Percentiles rank a stretch among this genome's conserved stretches.
Conservation (phyloP, 2,797 vertebrate species). For the Lepilemur ruficaudatus region DNA sequence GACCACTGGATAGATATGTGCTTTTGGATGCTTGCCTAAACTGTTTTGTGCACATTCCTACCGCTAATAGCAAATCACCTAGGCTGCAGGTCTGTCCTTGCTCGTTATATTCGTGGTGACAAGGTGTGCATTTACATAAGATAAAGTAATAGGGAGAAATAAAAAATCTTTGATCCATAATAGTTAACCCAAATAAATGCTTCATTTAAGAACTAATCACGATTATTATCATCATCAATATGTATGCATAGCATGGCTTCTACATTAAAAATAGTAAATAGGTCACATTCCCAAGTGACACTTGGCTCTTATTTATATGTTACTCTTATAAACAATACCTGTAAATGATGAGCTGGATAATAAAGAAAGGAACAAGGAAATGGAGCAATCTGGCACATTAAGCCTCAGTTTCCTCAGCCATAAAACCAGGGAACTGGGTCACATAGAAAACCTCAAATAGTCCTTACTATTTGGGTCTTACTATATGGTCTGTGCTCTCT, state of each 20-base stretch:
- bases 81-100: not conserved
- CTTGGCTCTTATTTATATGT: not conserved
- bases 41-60: not conserved
- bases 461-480: not conserved
- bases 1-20: not conserved
- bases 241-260: not conserved
- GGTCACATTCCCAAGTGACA: not conserved
- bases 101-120: not conserved
- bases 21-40: conserved; percentile 25
- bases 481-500: not conserved
- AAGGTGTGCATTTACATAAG: not conserved
- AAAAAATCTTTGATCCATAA: not conserved
- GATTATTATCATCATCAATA: not conserved
- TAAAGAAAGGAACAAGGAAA: not conserved
- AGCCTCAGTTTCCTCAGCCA: not conserved
- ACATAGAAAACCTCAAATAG: not conserved
- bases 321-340: not conserved
- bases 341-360: not conserved
- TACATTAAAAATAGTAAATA: not conserved
- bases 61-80: not conserved
- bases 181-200: not conserved
- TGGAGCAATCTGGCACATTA: not conserved
- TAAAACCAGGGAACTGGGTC: not conserved
- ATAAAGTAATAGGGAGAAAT: not conserved
- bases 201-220: not conserved